Base-by-base conservation (phyloP, 2,113 vertebrate species). In the Octodon degus region DNA sequence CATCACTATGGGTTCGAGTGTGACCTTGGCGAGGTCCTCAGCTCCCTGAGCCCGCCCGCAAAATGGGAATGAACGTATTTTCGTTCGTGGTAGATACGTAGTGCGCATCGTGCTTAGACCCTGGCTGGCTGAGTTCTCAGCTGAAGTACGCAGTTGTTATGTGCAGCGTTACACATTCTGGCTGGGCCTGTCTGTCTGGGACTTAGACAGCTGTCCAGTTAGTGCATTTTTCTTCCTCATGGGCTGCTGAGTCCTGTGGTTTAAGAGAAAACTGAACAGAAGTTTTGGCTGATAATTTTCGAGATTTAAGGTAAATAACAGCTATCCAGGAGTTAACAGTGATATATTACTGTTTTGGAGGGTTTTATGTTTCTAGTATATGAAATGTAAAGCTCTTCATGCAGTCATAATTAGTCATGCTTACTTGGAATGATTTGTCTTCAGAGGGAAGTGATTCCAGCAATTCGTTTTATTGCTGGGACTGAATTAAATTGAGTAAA, bases 11-110 rank as follows among this genome's bases (percentile, higher is more conserved):
- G 32, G 16, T 37, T 8, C 16, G 60, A 47, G 7, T 77, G 92
- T 96, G 92, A 90, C 94, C 92, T 97, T 95, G 95, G 32, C 9
- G 16, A 32, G 55, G 14, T 37, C 27, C n/a, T 37, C 55, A 7
- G 16, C 1, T 24, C 30, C 24, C 55, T 16, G 50, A 80, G 12
- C 67, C 25, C 32, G 34, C 58, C 91, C n/a, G 94, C 87, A 34
- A 91, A 96, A 90, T 85, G 91, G 74, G 83, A 74, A n/a, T 30
- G 55, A 79, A 50, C 11, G 5, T 76, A 2, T 68, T 84, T 74
- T 24, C 13, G 77, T 68, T 91, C 2, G 37, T 63, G 81, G 32
- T 63, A 70, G 19, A 96, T 86, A 94, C 76, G 63, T 97, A 94
- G 95, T 24, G 43, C 47, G 47, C 37, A 0, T 17, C 63, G 67